phyloP scores from a whole-genome alignment of 2,888 invertebrate genomes.

The Sarcophaga caerulescens region DNA sequence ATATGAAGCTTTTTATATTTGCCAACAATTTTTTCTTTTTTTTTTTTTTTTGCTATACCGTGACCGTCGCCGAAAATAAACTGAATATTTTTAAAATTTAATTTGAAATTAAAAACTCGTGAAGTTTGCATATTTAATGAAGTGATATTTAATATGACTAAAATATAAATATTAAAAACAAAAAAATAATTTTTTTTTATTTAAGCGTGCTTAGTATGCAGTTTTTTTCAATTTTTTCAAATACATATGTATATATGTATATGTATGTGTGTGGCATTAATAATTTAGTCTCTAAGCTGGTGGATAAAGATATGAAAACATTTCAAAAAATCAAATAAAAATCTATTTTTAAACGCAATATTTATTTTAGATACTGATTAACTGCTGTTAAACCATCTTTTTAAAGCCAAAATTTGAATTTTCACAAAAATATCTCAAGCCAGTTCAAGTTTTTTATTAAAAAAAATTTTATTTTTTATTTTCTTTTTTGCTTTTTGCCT shows the following conservation, averaged over 20 bases:
- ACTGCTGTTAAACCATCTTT: too few relatives aligned
- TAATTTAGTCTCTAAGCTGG: background rate
- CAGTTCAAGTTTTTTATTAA: too few relatives aligned
- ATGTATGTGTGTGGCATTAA: background rate
- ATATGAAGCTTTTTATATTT: too few relatives aligned
- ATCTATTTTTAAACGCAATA: too few relatives aligned
- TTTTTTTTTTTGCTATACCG: background rate
- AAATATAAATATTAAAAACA: background rate
- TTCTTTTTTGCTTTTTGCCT: too few relatives aligned
- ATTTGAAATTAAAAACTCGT: constrained; percentile 39
- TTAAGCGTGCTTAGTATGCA: constrained; percentile 3
- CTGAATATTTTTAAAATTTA: constrained; percentile 20
- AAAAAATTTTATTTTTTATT: too few relatives aligned
- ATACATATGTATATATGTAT: too few relatives aligned
- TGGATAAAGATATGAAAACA: background rate
- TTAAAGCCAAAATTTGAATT: too few relatives aligned
- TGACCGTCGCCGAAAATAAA: background rate
- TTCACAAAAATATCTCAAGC: too few relatives aligned
- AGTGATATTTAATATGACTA: background rate
- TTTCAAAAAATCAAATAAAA: too few relatives aligned
- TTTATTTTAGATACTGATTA: too few relatives aligned
- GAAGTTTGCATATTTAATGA: constrained; percentile 54
- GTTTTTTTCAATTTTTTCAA: background rate
- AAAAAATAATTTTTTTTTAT: background rate
- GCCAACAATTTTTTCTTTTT: background rate